Evolutionary conservation across 1,140 invertebrate genomes (phyloP).

Genomic region (Muscidifurax raptorellus): DNA sequence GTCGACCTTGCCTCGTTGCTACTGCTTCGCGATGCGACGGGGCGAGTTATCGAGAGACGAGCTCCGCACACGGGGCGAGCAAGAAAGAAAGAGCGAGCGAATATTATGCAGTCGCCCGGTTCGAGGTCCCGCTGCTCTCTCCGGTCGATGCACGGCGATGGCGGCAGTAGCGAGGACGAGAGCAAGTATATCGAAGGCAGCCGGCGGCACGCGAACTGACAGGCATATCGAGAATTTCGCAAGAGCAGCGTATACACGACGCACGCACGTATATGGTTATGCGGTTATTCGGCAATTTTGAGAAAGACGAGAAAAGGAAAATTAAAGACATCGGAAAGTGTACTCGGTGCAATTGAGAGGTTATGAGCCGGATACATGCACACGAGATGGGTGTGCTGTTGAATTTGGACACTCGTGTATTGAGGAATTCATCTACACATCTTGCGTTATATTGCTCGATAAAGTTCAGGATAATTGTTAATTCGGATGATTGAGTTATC

Average conservation of each 20-base stretch:
- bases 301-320: constrained; percentile 40
- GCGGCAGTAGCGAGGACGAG: constrained; percentile 47
- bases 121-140: not conserved
- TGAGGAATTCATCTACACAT: no score
- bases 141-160: constrained; percentile 15
- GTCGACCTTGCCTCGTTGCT: constrained; percentile 39
- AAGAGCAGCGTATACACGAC: not conserved
- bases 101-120: constrained; percentile 38
- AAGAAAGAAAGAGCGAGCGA: constrained; percentile 15
- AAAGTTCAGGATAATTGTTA: no score
- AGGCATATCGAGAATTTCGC: not conserved
- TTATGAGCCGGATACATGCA: constrained; percentile 48
- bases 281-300: constrained; percentile 12
- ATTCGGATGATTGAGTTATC: no score
- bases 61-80: not conserved
- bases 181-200: not conserved
- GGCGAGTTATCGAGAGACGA: constrained; percentile 21
- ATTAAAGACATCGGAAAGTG: constrained; percentile 25
- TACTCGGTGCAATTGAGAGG: constrained; percentile 55
- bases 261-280: constrained; percentile 41
- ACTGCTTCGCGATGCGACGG: constrained; percentile 29
- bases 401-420: no score
- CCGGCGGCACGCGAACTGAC: constrained; percentile 15
- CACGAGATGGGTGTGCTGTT: not conserved
- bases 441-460: no score